Evolutionary conservation across 2,797 vertebrate species (phyloP), one percentile per base, ranked within the genome.

Genomic region (Lerista edwardsae): DNA sequence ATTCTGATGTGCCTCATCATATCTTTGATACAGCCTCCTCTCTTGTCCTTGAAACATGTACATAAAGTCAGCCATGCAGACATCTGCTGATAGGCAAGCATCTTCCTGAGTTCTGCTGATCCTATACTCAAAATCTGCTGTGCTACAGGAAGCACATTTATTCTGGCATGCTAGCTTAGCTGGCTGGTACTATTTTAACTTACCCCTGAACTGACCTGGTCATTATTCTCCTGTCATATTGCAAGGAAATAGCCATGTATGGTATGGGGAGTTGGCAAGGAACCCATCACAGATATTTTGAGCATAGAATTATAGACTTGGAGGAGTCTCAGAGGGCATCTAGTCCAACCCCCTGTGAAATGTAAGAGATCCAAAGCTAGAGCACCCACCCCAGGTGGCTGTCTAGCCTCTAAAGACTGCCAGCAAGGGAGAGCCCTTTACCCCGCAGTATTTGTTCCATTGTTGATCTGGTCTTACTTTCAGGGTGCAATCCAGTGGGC

Each of bases 111-210:
- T 44, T 27, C 29, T 34, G 55, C 67, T 61, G 65, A 61, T 44
- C 5, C 12, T 44, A 19, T 59, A 19, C 6, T 68, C 59, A 65
- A 51, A 73, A 61, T 12, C 41, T 55, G 34, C 65, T 69, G 31
- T 47, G 51, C 31, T 44, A 12, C 12, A 59, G 21, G 23, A 82
- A 74, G 55, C 51, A 68, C 27, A 3, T 25, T 71, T 71, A 77
- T 47, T 78, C 47, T 78, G 11, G 55, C 61, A 14, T 12, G n/a
- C 29, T 44, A 61, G 51, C 36, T 71, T 84, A 61, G 65, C 36
- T 77, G 27, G 82, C 34, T 83, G 61, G 29, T 75, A 76, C 27
- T n/a, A 39, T 83, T 68, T 68, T 76, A 59, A 44, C 36, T 61
- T 47, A 44, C 7, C 36, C 29, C 65, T 61, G n/a, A 41, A 69